phyloP scores from a whole-genome alignment of 2,113 vertebrate genomes.

The Callorhinus ursinus region DNA sequence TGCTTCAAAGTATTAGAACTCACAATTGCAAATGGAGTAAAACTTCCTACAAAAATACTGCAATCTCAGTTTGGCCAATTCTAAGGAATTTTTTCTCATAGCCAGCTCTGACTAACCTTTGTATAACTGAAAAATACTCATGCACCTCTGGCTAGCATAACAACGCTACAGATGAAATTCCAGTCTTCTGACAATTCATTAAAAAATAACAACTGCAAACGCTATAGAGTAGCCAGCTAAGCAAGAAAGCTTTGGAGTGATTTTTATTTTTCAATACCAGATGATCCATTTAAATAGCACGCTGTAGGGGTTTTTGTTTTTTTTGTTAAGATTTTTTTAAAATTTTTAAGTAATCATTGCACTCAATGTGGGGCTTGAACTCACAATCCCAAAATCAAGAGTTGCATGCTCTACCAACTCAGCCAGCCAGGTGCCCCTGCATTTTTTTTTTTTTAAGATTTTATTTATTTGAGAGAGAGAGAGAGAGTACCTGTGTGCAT shows the following conservation, averaged over 20 bases:
- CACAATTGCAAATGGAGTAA: slow-evolving; percentile 12
- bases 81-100: background rate
- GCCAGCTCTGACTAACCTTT: slow-evolving; percentile 15
- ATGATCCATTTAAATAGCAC: background rate
- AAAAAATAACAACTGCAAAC: slow-evolving; percentile 45
- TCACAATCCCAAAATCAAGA: background rate
- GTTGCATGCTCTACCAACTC: background rate
- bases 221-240: background rate
- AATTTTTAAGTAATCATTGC: background rate
- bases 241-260: background rate
- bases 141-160: background rate
- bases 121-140: background rate
- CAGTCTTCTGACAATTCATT: background rate
- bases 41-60: background rate
- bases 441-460: background rate
- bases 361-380: background rate
- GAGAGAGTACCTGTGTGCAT: background rate
- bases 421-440: background rate
- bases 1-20: slow-evolving; percentile 53
- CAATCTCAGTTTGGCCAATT: slow-evolving; percentile 6
- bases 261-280: slow-evolving; percentile 16
- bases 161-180: slow-evolving; percentile 39
- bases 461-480: background rate
- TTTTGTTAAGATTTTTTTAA: background rate
- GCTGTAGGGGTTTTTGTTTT: background rate